Evolutionary conservation across 2,888 invertebrate genomes (phyloP).

Genomic region (Ametastegia equiseti): DNA sequence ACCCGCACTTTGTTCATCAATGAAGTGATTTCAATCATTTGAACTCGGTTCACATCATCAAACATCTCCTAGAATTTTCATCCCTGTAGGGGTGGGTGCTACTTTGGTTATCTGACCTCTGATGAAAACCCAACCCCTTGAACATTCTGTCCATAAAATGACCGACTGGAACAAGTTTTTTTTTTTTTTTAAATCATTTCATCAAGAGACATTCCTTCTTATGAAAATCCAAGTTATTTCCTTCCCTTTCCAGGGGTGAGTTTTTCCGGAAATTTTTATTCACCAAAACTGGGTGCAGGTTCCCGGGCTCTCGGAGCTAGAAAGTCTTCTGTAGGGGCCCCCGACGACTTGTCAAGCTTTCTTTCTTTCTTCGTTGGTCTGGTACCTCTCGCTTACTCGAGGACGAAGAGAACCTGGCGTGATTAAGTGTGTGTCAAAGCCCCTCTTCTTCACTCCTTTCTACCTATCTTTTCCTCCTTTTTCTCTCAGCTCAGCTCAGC

Average conservation of each 20-base stretch:
- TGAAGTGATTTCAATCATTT: too few species aligned
- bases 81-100: too few species aligned
- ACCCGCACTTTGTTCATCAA: too few species aligned
- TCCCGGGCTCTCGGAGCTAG: neutral
- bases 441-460: constrained; percentile 39
- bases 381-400: neutral
- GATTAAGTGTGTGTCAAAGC: constrained; percentile 63
- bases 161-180: too few species aligned
- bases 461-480: constrained; percentile 43
- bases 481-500: constrained; percentile 49
- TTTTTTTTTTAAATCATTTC: too few species aligned
- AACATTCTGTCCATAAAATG: too few species aligned
- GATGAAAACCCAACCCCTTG: too few species aligned
- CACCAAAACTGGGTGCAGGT: neutral
- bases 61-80: too few species aligned
- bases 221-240: too few species aligned
- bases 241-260: neutral
- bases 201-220: too few species aligned
- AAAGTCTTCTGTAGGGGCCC: constrained; percentile 25
- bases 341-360: constrained; percentile 36
- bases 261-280: neutral
- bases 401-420: constrained; percentile 53
- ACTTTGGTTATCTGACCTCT: too few species aligned
- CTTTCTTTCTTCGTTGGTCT: neutral
- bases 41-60: too few species aligned